phyloP scores from a whole-genome alignment of 30 jellyfish, hydroid and myxozoan species.

The Cassiopea andromeda region DNA sequence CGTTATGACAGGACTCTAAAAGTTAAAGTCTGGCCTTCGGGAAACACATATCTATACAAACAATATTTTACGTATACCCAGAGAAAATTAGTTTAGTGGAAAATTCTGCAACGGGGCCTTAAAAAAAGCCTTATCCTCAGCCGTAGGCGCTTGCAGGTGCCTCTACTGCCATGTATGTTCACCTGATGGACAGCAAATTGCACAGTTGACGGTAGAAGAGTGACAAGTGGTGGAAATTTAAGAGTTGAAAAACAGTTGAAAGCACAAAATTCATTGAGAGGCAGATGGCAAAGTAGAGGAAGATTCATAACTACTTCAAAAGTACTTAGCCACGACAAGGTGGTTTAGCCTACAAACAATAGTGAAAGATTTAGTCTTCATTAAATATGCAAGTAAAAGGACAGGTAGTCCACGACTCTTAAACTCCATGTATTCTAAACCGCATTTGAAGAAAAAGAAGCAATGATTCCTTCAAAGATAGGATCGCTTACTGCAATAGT shows the following conservation, averaged over 20 bases:
- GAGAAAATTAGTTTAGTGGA: too few relatives aligned
- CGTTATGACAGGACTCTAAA: too few relatives aligned
- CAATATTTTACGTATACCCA: too few relatives aligned
- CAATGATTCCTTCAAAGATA: conserved; percentile 33
- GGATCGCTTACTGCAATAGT: too few relatives aligned
- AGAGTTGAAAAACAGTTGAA: conserved; percentile 27
- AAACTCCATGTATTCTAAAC: conserved; percentile 29
- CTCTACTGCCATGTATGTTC: too few relatives aligned
- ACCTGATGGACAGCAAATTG: too few relatives aligned
- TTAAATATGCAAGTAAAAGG: conserved; percentile 77
- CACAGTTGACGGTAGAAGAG: too few relatives aligned
- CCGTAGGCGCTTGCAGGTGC: too few relatives aligned
- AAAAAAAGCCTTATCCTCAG: too few relatives aligned
- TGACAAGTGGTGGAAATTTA: neutral
- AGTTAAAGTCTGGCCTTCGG: too few relatives aligned
- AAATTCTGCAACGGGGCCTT: too few relatives aligned
- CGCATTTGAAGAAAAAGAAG: conserved; percentile 41
- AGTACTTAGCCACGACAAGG: conserved; percentile 59
- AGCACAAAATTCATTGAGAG: conserved; percentile 15
- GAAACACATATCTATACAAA: too few relatives aligned
- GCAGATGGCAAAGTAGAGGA: conserved; percentile 50
- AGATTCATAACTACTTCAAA: conserved; percentile 47
- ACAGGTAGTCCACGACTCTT: conserved; percentile 73
- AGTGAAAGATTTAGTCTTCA: conserved; percentile 56
- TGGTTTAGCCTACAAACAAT: conserved; percentile 66